A percentile compares a stretch with the other conserved stretches of the same genome.
These are phyloP conservation scores for Willowsia nigromaculata DNA, from an alignment of 2,888 invertebrate genomes.

Conservation along the genomic window DNA sequence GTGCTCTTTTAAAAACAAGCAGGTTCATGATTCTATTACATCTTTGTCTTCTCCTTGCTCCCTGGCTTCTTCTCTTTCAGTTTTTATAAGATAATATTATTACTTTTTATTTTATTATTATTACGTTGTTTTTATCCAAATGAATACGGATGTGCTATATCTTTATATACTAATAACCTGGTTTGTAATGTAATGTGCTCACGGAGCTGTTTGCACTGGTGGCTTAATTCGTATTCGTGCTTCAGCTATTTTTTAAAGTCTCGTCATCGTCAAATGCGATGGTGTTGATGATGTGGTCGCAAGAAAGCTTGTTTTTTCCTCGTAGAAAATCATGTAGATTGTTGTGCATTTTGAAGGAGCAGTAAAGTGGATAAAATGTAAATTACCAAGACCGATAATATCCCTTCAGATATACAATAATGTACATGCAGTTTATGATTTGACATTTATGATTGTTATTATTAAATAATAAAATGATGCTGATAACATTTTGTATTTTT, in stretches of 20 bases:
- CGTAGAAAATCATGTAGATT: not conserved
- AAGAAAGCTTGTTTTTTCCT: constrained; percentile 15
- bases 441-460: constrained; percentile 33
- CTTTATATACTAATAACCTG: constrained; percentile 28
- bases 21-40: constrained; percentile 44
- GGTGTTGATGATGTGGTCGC: not conserved
- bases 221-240: constrained; percentile 8
- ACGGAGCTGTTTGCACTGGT: not conserved
- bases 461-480: not conserved
- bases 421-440: not conserved
- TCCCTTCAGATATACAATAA: not conserved
- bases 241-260: not conserved
- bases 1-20: constrained; percentile 45
- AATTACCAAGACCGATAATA: not conserved
- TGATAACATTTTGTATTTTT: not conserved
- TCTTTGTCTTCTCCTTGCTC: constrained; percentile 2
- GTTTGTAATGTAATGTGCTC: constrained; percentile 10
- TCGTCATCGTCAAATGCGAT: not conserved
- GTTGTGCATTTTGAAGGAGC: not conserved
- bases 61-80: not conserved
- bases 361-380: not conserved
- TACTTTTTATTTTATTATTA: constrained; percentile 27
- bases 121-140: constrained; percentile 29
- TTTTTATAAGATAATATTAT: constrained; percentile 36
- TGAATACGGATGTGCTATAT: constrained; percentile 45